Evolutionary conservation across 2,113 vertebrate species (phyloP), one percentile per base, ranked within the genome.

Genomic region (Nyctibius bracteatus): DNA sequence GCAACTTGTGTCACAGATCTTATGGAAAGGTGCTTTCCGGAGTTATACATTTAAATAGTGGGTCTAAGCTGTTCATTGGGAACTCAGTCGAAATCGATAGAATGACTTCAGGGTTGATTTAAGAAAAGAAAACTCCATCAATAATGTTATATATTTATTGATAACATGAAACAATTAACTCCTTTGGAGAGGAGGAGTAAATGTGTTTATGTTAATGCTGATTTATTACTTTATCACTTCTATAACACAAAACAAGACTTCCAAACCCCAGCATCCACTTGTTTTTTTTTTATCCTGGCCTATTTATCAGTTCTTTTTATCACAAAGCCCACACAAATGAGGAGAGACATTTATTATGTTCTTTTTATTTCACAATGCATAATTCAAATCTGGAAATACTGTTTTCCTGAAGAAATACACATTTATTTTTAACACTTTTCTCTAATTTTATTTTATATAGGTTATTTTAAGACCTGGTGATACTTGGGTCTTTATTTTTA

Each of bases 241-340:
- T 78, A 14, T 58, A 94, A 95, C 63, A 83, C 62, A 81, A 88
- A 94, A 92, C 83, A 87, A 83, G 83, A 25, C 57, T 92, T 92
- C 63, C 52, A 74, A 88, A 75, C 52, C 62, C 43, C 47, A 44
- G n/a, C 79, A 95, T 85, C 73, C 84, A 57, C 68, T 92, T 73
- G 31, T 90, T 95, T 83, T 4, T 62, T 87, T 90, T 96, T 82
- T 71, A 81, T 94, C 93, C 77, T 91, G 47, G 92, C 79, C 91
- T 85, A 84, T 97, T 97, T 96, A 93, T 97, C 89, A 84, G 47
- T 58, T 85, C 47, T 86, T 94, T 92, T 96, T 94, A 89, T 79
- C 84, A 81, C 15, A 47, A 91, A 95, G 62, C 81, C 88, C 88
- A 92, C 88, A 84, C 59, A 94, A 93, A 96, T 55, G 55, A 94